Conservation (phyloP, 2,888 invertebrate species). For the Cosmia trapezina region DNA sequence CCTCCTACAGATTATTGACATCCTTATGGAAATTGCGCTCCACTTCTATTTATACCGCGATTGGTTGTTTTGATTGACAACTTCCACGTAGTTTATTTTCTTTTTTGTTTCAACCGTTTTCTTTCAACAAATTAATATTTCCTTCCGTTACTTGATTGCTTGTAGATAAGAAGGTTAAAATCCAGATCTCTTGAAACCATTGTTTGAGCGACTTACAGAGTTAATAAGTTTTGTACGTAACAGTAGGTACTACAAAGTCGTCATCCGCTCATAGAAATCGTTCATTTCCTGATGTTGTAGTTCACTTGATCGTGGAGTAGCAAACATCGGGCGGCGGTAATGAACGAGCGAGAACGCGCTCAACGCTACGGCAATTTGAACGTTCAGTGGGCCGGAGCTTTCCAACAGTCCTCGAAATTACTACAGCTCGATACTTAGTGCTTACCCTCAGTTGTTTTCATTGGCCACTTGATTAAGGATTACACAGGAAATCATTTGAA, state of each 20-base stretch:
- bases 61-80: conserved; percentile 52
- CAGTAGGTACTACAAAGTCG: conserved; percentile 50
- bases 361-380: conserved; percentile 86
- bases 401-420: conserved; percentile 85
- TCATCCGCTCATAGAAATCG: conserved; percentile 77
- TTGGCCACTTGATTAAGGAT: conserved; percentile 70
- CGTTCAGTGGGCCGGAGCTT: conserved; percentile 84
- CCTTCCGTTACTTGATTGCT: not conserved
- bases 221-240: conserved; percentile 47
- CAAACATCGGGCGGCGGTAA: conserved; percentile 79
- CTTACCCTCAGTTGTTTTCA: conserved; percentile 67
- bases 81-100: conserved; percentile 42
- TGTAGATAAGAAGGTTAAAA: conserved; percentile 4
- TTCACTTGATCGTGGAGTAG: conserved; percentile 80
- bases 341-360: conserved; percentile 79
- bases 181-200: conserved; percentile 1
- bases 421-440: conserved; percentile 72
- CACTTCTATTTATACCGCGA: conserved; percentile 28
- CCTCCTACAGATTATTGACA: conserved; percentile 43
- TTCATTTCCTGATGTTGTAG: conserved; percentile 80
- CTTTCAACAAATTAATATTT: not conserved
- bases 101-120: conserved; percentile 19
- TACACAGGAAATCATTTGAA: conserved; percentile 67
- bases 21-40: conserved; percentile 54
- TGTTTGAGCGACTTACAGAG: conserved; percentile 30